Percentiles rank a stretch among this genome's conserved stretches.
phyloP scores from a whole-genome alignment of 2,797 vertebrate genomes.

The Sebastes goodei region DNA sequence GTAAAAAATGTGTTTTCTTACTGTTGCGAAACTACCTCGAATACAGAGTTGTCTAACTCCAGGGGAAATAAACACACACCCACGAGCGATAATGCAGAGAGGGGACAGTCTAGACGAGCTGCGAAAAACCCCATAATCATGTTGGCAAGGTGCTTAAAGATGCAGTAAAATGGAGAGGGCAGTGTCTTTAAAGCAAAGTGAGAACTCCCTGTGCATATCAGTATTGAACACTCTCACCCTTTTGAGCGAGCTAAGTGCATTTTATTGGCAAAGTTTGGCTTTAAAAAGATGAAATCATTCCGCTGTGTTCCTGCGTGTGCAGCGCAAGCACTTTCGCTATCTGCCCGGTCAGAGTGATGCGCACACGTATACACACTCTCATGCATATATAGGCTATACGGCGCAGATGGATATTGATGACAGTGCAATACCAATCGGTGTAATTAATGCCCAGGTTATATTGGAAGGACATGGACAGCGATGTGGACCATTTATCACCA shows the following conservation, averaged over 20 bases:
- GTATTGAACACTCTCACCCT: neutral
- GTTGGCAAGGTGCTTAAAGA: slow-evolving; percentile 3
- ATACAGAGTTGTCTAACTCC: neutral
- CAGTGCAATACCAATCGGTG: slow-evolving; percentile 78
- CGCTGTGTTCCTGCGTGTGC: neutral
- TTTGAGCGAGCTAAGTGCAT: slow-evolving; percentile 5
- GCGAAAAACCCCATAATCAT: slow-evolving; percentile 24
- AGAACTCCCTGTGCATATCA: neutral
- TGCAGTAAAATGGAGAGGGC: slow-evolving; percentile 11
- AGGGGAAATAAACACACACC: slow-evolving; percentile 8
- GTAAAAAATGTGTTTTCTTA: neutral
- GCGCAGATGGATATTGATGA: slow-evolving; percentile 80
- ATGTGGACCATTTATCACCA: slow-evolving; percentile 82
- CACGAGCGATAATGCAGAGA: neutral
- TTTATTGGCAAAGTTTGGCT: slow-evolving; percentile 37
- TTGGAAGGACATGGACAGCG: slow-evolving; percentile 74
- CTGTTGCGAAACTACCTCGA: neutral
- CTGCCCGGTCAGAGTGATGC: slow-evolving; percentile 19
- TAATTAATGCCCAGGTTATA: slow-evolving; percentile 84
- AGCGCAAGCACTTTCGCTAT: slow-evolving; percentile 12
- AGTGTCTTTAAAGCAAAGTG: slow-evolving; percentile 13
- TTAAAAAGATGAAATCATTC: slow-evolving; percentile 42
- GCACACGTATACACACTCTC: neutral
- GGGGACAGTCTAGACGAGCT: slow-evolving; percentile 7
- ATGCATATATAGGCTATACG: slow-evolving; percentile 5